Evolutionary conservation across 2,797 vertebrate genomes (phyloP).

Genomic region (Hozukius guyotensis): DNA sequence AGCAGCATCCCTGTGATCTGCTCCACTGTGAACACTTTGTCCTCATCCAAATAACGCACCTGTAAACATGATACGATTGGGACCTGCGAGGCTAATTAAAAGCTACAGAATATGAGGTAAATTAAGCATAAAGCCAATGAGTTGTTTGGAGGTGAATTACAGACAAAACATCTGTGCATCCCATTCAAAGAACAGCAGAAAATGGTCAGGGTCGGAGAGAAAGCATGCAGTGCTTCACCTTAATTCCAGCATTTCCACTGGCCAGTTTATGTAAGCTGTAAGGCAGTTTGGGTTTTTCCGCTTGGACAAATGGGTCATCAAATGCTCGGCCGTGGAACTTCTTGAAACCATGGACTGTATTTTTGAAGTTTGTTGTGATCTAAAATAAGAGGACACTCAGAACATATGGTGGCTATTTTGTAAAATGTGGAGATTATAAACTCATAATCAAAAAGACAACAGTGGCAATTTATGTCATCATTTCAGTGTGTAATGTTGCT

Average conservation of each 20-base stretch:
- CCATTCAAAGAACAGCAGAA: slow-evolving; percentile 6
- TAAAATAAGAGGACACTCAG: slow-evolving; percentile 60
- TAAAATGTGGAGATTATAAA: background rate
- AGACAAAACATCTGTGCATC: background rate
- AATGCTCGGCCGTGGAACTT: slow-evolving; percentile 92
- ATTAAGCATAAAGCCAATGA: background rate
- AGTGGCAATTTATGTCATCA: background rate
- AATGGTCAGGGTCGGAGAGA: background rate
- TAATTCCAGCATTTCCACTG: slow-evolving; percentile 90
- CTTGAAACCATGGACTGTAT: slow-evolving; percentile 94
- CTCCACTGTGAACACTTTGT: slow-evolving; percentile 93
- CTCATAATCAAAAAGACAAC: background rate
- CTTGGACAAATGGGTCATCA: slow-evolving; percentile 91
- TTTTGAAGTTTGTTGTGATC: slow-evolving; percentile 94
- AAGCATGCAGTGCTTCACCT: slow-evolving; percentile 78
- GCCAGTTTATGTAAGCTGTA: slow-evolving; percentile 92
- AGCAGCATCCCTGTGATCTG: slow-evolving; percentile 97
- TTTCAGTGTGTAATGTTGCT: background rate
- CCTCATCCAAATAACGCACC: slow-evolving; percentile 97
- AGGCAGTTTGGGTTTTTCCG: slow-evolving; percentile 89
- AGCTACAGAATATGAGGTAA: background rate
- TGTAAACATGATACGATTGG: slow-evolving; percentile 56
- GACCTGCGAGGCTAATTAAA: background rate
- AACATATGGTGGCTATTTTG: background rate
- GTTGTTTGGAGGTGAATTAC: background rate